phyloP scores from a whole-genome alignment of 2,113 vertebrate genomes.

The Lasiurus borealis region DNA sequence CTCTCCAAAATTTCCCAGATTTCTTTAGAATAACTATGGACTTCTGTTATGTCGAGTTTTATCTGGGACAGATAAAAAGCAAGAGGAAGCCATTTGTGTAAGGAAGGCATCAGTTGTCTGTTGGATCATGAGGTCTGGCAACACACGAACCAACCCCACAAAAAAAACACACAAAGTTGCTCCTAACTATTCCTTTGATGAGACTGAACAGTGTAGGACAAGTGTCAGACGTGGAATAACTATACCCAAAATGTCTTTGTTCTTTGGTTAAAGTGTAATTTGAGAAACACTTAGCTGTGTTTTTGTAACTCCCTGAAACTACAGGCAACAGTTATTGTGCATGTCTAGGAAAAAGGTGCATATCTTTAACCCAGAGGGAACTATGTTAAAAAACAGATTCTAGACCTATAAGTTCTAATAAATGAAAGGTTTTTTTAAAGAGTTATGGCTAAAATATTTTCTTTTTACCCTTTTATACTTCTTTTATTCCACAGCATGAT shows the following conservation, averaged over 20 bases:
- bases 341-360: not conserved
- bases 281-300: constrained; percentile 3
- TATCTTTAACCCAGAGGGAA: not conserved
- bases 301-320: constrained; percentile 10
- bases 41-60: not conserved
- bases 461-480: not conserved
- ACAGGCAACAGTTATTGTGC: not conserved
- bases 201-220: not conserved
- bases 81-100: not conserved
- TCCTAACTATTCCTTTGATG: not conserved
- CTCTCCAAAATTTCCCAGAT: constrained; percentile 2
- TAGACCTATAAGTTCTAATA: not conserved
- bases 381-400: not conserved
- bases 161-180: not conserved
- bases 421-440: not conserved
- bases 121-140: not conserved
- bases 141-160: not conserved
- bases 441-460: not conserved
- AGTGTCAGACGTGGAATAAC: not conserved
- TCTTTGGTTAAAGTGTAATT: constrained; percentile 20
- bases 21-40: not conserved
- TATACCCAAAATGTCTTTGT: not conserved
- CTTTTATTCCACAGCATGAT: constrained; percentile 3
- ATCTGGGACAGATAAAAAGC: not conserved
- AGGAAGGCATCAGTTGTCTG: not conserved